Evolutionary conservation across 2,888 invertebrate species (phyloP).

Genomic region (Melinaea marsaeus): DNA sequence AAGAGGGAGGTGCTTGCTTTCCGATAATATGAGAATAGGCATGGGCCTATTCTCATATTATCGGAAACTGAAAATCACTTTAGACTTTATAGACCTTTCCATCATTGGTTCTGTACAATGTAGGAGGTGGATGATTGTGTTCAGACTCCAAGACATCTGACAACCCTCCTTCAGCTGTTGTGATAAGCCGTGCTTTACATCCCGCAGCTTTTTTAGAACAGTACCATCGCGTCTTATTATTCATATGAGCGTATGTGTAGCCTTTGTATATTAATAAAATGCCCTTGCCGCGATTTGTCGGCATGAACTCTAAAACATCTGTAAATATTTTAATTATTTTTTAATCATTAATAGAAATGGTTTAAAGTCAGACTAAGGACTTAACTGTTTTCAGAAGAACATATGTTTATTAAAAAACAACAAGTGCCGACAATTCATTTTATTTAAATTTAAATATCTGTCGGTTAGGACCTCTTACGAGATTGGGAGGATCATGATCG

Average conservation of each 20-base stretch:
- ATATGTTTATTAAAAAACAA: too few species aligned
- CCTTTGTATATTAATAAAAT: slow-evolving; percentile 26
- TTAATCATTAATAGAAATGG: too few species aligned
- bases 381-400: too few species aligned
- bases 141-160: background rate
- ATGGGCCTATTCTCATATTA: too few species aligned
- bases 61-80: background rate
- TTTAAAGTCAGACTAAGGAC: too few species aligned
- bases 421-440: background rate
- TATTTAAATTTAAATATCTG: slow-evolving; percentile 1
- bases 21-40: too few species aligned
- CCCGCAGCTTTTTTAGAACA: slow-evolving; percentile 44
- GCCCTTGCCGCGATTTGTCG: slow-evolving; percentile 24
- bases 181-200: slow-evolving; percentile 42
- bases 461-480: background rate
- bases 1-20: too few species aligned
- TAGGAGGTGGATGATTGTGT: slow-evolving; percentile 36
- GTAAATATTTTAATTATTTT: slow-evolving; percentile 1
- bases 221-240: slow-evolving; percentile 45
- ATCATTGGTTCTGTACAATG: slow-evolving; percentile 9
- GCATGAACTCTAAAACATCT: slow-evolving; percentile 26
- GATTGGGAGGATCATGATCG: slow-evolving; percentile 35
- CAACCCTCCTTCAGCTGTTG: slow-evolving; percentile 27
- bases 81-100: slow-evolving; percentile 8
- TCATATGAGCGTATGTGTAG: slow-evolving; percentile 33